A percentile compares a stretch with the other conserved stretches of the same genome.
phyloP scores from a whole-genome alignment of 2,797 vertebrate species.

The Orestias chungarensis region DNA sequence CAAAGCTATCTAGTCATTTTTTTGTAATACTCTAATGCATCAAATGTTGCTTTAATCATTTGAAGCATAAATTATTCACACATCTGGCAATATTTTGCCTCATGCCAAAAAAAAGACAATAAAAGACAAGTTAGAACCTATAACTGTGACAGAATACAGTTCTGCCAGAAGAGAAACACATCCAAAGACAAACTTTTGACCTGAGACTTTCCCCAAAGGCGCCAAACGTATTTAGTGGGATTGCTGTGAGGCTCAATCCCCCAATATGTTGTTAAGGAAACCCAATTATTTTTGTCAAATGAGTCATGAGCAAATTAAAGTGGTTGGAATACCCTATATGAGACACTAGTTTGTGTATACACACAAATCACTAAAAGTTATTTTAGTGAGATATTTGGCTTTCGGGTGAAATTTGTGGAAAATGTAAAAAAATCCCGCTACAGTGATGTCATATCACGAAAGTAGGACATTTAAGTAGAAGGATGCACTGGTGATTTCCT shows the following conservation, averaged over 20 bases:
- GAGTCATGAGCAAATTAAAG: not conserved
- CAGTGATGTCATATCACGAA: too few relatives aligned
- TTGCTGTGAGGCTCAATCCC: not conserved
- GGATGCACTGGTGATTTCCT: too few relatives aligned
- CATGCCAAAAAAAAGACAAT: not conserved
- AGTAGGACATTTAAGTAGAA: too few relatives aligned
- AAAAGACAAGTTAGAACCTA: not conserved
- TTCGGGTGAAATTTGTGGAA: too few relatives aligned
- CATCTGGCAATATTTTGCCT: not conserved
- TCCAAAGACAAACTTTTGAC: not conserved
- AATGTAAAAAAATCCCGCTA: too few relatives aligned
- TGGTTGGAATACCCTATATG: not conserved
- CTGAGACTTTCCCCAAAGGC: not conserved
- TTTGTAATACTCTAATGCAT: not conserved
- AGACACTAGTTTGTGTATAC: not conserved
- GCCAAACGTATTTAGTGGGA: not conserved
- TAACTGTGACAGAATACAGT: not conserved
- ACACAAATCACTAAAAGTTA: not conserved
- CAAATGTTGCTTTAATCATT: not conserved
- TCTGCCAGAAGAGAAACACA: not conserved
- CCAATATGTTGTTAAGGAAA: not conserved
- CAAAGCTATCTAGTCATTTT: not conserved
- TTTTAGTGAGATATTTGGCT: too few relatives aligned
- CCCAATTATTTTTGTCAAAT: not conserved
- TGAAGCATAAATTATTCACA: not conserved